These are phyloP conservation scores for Lycopodina hypogea DNA, from an alignment of 37 sponge, comb jelly and placozoan genomes.

Conservation along the genomic window DNA sequence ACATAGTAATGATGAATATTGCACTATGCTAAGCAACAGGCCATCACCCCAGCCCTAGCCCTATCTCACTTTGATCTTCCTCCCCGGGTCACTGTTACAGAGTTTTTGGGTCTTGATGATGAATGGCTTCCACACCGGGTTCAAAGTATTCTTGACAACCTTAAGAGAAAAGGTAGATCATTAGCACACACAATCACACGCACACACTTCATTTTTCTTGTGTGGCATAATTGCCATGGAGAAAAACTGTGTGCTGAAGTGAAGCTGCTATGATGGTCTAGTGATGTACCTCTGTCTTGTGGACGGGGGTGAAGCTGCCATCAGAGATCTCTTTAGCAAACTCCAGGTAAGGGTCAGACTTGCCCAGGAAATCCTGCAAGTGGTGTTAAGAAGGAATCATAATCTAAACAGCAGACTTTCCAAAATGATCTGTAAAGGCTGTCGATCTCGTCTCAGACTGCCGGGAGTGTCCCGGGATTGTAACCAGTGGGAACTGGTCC, in stretches of 20 bases:
- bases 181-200: no score
- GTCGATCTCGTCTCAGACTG: no score
- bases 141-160: conserved; percentile 87
- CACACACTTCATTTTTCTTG: no score
- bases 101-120: conserved; percentile 35
- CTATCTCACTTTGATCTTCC: conserved; percentile 57
- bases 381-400: background rate
- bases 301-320: conserved; percentile 63
- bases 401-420: background rate
- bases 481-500: no score
- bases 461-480: background rate
- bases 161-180: conserved; percentile 2
- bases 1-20: background rate
- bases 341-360: conserved; percentile 84
- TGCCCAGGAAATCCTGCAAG: conserved; percentile 70
- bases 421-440: no score
- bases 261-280: background rate
- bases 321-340: conserved; percentile 63
- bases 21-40: background rate
- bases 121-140: conserved; percentile 82
- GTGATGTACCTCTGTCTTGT: conserved; percentile 49
- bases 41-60: no score
- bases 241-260: no score
- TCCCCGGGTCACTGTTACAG: conserved; percentile 55
- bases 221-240: no score